These are phyloP conservation scores for Anoplolepis gracilipes DNA, from an alignment of 1,140 invertebrate species.

Conservation along the genomic window DNA sequence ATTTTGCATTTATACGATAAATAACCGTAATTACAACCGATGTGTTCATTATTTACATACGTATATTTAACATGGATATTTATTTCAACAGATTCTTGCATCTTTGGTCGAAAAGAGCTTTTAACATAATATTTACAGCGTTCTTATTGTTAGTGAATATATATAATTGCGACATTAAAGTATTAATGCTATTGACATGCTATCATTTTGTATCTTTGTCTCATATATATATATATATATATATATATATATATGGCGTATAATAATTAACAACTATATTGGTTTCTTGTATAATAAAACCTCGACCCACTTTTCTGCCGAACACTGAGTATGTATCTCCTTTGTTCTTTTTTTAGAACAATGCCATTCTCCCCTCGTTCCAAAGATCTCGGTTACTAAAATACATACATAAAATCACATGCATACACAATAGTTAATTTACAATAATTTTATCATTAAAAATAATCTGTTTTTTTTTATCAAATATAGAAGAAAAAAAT, in stretches of 20 bases:
- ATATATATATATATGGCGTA: conserved; percentile 17
- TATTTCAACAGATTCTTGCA: neutral
- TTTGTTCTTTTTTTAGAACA: conserved; percentile 62
- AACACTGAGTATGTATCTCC: conserved; percentile 33
- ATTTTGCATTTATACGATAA: conserved; percentile 9
- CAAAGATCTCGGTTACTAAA: conserved; percentile 30
- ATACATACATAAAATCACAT: neutral
- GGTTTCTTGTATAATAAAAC: conserved; percentile 51
- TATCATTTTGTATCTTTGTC: conserved; percentile 3
- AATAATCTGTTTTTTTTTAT: neutral
- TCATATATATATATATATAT: neutral
- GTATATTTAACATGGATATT: neutral
- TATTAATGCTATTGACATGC: conserved; percentile 25
- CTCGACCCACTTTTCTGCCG: conserved; percentile 54
- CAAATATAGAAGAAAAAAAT: neutral
- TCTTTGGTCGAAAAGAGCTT: neutral
- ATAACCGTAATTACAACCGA: neutral
- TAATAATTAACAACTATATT: conserved; percentile 59
- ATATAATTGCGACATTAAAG: conserved; percentile 1
- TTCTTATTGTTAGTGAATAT: neutral
- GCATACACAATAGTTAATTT: neutral
- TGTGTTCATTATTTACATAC: neutral
- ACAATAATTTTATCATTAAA: neutral
- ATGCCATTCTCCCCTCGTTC: conserved; percentile 9
- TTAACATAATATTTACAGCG: neutral